Percentiles rank a stretch among this genome's conserved stretches.
phyloP scores from a whole-genome alignment of 2,113 vertebrate species.

The Alethe diademata region DNA sequence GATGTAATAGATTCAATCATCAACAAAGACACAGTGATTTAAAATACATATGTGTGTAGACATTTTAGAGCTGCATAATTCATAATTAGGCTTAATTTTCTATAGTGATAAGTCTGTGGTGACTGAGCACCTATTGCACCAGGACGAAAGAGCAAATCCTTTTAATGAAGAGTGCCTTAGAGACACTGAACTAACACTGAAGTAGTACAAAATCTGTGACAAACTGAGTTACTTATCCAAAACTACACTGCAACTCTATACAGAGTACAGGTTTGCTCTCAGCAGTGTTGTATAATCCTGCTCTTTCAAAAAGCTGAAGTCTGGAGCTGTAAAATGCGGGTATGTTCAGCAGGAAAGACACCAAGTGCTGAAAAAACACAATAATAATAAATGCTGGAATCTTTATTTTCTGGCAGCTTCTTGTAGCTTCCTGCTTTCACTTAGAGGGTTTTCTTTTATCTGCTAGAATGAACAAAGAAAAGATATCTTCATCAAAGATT shows the following conservation, averaged over 20 bases:
- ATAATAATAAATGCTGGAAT: neutral
- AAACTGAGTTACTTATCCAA: neutral
- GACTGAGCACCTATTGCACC: neutral
- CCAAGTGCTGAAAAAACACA: neutral
- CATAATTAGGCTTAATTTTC: neutral
- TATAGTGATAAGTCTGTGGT: neutral
- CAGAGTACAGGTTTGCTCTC: neutral
- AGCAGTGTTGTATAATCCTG: neutral
- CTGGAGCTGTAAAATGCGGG: neutral
- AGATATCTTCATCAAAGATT: neutral
- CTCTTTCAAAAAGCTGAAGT: neutral
- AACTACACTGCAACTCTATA: neutral
- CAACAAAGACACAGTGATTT: neutral
- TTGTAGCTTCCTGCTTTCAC: neutral
- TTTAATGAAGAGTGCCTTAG: neutral
- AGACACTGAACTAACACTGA: neutral
- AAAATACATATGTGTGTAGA: accelerated
- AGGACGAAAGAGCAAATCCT: neutral
- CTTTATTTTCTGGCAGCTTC: neutral
- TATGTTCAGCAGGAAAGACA: neutral
- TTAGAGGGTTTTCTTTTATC: neutral
- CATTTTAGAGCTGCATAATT: neutral
- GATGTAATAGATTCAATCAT: neutral
- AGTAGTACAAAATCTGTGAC: neutral
- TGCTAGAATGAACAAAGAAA: neutral